Evolutionary conservation across 2,888 invertebrate genomes (phyloP), one percentile per base, ranked within the genome.

Genomic region (Drosophila setosimentum): DNA sequence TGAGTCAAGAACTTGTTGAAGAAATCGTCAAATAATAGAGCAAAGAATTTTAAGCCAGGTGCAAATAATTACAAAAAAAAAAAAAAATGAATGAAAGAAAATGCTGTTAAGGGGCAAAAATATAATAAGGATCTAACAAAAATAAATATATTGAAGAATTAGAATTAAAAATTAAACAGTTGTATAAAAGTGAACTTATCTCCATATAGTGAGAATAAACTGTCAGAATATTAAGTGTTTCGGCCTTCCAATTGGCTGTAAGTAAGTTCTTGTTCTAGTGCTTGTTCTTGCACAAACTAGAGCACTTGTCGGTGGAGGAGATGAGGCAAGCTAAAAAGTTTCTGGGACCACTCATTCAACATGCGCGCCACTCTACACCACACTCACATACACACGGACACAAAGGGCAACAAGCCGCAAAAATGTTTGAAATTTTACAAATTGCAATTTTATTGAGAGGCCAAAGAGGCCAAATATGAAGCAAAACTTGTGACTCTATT

Each of bases 341-440:
- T 71, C 55, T 55, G 61, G 33, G 77, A 67, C 48, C 71, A 82
- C 76, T 77, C 73, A 65, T 73, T 75, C 72, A 74, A 68, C 70
- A 77, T 71, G 80, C 74, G 75, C 83, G 80, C 75, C 72, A 70
- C 71, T 72, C 64, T 18, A 62, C 71, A 70, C 83, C 80, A 70
- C 75, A 76, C 54, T n/a, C 57, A 58, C 49, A 66, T 30, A 66
- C 37, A 30, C n/a, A 73, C 35, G 68, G 59, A 79, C 57, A 76
- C 66, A 83, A 77, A 69, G 72, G 81, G 79, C 83, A 82, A 83
- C 74, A 83, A 83, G 80, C 88, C 85, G 73, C 87, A 86, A 83
- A 83, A 86, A 88, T 86, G 74, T 78, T 73, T 72, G 75, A 82
- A 78, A 88, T 88, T 88, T 86, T 74, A 76, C 82, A 88, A 88